Percentiles rank a stretch among this genome's conserved stretches.
Evolutionary conservation across 2,797 vertebrate genomes (phyloP).

Genomic region (Phrynocephalus guinanensis): DNA sequence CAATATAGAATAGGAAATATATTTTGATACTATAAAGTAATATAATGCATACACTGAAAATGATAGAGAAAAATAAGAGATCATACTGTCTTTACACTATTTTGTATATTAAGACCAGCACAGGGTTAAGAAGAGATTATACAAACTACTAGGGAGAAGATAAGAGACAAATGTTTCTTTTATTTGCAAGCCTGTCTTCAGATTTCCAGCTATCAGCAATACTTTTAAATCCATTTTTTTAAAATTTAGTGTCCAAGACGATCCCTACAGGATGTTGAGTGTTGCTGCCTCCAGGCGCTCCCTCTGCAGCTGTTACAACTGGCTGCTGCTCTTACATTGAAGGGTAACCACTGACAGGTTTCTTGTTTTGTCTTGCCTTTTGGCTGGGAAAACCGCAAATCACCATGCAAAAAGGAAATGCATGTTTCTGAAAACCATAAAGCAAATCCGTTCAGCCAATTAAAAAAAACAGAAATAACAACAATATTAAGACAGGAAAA

Average conservation of each 20-base stretch:
- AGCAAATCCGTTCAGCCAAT: constrained; percentile 60
- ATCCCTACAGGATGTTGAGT: constrained; percentile 73
- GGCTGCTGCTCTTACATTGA: constrained; percentile 78
- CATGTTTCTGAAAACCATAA: constrained; percentile 56
- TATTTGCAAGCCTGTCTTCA: constrained; percentile 12
- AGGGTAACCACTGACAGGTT: constrained; percentile 77
- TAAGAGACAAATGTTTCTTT: constrained; percentile 24
- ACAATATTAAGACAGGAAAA: constrained; percentile 31
- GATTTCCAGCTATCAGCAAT: constrained; percentile 38
- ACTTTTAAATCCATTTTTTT: constrained; percentile 47
- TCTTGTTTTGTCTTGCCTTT: constrained; percentile 76
- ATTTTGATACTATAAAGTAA: not conserved
- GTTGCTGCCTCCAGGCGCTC: constrained; percentile 74
- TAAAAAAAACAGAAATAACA: constrained; percentile 5
- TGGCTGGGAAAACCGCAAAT: constrained; percentile 77
- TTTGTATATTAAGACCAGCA: not conserved
- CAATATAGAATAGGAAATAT: not conserved
- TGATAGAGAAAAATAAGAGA: not conserved
- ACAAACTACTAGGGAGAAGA: constrained; percentile 19
- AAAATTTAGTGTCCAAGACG: constrained; percentile 38
- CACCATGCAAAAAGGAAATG: constrained; percentile 72
- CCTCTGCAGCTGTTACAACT: constrained; percentile 79
- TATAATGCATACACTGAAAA: not conserved
- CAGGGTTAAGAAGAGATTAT: constrained; percentile 11
- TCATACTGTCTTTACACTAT: not conserved